Conservation (phyloP, 2,113 vertebrate genomes). For the Barnardius zonarius region DNA sequence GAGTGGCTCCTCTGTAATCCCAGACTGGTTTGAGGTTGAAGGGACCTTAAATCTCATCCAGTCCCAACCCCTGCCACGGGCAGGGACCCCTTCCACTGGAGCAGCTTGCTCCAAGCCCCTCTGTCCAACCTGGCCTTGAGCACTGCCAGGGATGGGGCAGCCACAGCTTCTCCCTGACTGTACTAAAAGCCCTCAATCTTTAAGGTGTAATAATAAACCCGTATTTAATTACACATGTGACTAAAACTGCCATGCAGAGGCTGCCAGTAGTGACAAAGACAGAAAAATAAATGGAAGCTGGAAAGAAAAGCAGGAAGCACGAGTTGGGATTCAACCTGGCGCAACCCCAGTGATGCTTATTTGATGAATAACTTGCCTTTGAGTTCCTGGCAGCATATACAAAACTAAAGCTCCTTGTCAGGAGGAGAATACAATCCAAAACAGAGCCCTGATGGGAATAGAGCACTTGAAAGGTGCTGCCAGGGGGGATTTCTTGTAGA, state of each 20-base stretch:
- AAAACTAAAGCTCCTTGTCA: neutral
- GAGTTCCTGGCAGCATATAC: neutral
- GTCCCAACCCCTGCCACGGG: rapidly evolving
- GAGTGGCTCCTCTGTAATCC: neutral
- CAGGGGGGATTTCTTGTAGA: neutral
- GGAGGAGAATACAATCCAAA: neutral
- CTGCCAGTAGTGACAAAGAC: neutral
- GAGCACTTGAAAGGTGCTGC: neutral
- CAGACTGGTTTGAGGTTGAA: neutral
- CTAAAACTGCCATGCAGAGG: neutral
- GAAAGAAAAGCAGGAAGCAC: conserved; percentile 5
- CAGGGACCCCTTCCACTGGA: neutral
- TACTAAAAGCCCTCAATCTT: neutral
- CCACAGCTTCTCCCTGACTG: neutral
- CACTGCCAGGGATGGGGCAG: neutral
- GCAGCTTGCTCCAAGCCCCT: neutral
- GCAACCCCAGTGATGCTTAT: neutral
- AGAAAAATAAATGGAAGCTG: conserved; percentile 6
- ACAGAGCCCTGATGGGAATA: neutral
- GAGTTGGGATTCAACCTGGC: neutral
- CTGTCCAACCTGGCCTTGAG: neutral
- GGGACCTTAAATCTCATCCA: neutral
- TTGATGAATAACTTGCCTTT: neutral
- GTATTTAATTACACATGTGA: rapidly evolving
- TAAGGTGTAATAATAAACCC: neutral